Evolutionary conservation across 2,113 vertebrate species (phyloP), one percentile per base, ranked within the genome.

Genomic region (Heterotilapia buettikoferi): DNA sequence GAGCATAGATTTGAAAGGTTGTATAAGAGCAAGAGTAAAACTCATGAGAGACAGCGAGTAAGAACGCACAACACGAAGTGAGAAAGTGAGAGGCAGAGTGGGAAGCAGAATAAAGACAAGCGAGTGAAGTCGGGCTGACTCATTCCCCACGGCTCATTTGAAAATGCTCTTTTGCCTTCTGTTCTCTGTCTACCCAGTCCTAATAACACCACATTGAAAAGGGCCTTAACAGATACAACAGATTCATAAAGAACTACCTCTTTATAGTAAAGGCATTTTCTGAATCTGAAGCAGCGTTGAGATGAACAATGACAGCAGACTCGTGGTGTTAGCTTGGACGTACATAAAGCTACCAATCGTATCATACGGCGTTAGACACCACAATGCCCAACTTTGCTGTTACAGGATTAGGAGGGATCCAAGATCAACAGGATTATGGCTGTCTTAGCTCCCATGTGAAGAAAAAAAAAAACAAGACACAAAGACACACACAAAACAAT

Each of bases 341-440:
- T 79, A 40, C 10, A 52, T 85, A 71, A 92, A 91, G 90, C 80
- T 36, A 10, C 31, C 7, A 50, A 53, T 84, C 9, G 31, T 16
- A 47, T 61, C 54, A 31, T 31, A 47, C 26, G 4, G 9, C 4
- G 38, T 73, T 3, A 53, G 24, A 24, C 83, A 57, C 79, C 83
- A 87, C 90, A 84, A 85, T 59, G 54, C 50, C 24, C 63, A 90
- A 84, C 90, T 89, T 91, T 87, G 61, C 79, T 61, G 86, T 89
- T 79, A 56, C 38, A 43, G 92, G 94, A 94, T 93, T 94, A 93
- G 82, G 83, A 59, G 38, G 84, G 91, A 91, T 94, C 45, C 86
- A 18, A 80, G 89, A 95, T 94, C 90, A 91, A 92, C 90, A 73
- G 90, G 93, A 94, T 93, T 93, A 91, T 36, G 84, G 89, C 56